A percentile compares a stretch with the other conserved stretches of the same genome.
Evolutionary conservation across 2,797 vertebrate species (phyloP).

Genomic region (Periparus ater): DNA sequence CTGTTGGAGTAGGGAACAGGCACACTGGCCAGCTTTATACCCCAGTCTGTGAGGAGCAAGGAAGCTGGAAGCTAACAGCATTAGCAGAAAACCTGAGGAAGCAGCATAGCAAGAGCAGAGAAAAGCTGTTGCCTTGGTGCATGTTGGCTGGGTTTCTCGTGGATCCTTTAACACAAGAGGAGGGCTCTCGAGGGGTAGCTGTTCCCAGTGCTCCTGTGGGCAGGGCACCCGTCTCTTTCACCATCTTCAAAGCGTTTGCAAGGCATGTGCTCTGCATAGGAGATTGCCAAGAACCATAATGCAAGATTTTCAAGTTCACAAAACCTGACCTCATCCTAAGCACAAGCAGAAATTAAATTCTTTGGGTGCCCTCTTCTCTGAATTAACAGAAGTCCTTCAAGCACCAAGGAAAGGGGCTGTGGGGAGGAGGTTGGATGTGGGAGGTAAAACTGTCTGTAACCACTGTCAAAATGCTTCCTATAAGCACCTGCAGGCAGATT

Average conservation of each 20-base stretch:
- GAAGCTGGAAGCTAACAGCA: neutral
- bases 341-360: neutral
- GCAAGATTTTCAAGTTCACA: neutral
- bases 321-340: neutral
- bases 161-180: neutral
- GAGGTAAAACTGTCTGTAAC: neutral
- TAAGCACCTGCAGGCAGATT: neutral
- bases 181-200: neutral
- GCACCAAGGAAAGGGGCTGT: neutral
- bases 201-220: neutral
- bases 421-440: neutral
- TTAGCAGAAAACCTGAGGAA: neutral
- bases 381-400: neutral
- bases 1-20: neutral
- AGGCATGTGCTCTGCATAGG: rapidly evolving
- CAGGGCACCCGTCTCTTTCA: neutral
- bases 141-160: neutral
- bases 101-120: neutral
- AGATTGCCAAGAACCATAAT: neutral
- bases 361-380: neutral
- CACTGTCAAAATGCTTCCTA: neutral
- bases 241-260: neutral
- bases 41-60: neutral
- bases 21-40: neutral
- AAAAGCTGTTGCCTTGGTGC: neutral